Percentiles rank a stretch among this genome's conserved stretches.
Evolutionary conservation across 2,888 invertebrate genomes (phyloP).

Genomic region (Crocallis elinguaria): DNA sequence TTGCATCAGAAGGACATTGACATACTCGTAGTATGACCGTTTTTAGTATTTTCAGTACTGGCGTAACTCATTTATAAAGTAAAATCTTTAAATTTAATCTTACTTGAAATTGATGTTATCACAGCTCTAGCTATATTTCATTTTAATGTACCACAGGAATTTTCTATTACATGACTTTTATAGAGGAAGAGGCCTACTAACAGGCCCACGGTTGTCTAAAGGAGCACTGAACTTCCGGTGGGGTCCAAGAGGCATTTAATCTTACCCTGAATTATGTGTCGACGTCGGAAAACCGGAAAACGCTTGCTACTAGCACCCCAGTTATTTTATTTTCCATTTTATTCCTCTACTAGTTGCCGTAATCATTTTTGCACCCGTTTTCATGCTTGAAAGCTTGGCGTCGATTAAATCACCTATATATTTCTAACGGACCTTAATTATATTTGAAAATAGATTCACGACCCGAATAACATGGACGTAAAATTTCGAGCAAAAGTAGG

Average conservation of each 20-base stretch:
- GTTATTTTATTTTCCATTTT: slow-evolving; percentile 73
- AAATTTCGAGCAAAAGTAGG: slow-evolving; percentile 22
- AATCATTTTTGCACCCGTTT: slow-evolving; percentile 42
- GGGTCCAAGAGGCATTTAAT: slow-evolving; percentile 80
- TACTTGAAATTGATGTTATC: no score
- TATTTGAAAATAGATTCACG: slow-evolving; percentile 6
- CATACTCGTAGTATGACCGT: no score
- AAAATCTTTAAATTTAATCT: no score
- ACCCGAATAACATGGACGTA: slow-evolving; percentile 19
- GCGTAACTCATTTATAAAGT: no score
- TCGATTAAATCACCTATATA: slow-evolving; percentile 6
- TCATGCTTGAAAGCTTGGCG: neutral
- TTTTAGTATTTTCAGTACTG: no score
- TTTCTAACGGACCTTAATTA: neutral
- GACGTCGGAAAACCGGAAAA: slow-evolving; percentile 76
- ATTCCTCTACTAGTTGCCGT: slow-evolving; percentile 51
- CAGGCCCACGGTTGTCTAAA: slow-evolving; percentile 63
- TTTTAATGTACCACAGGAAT: slow-evolving; percentile 1
- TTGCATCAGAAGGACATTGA: no score
- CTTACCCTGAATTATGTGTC: slow-evolving; percentile 80
- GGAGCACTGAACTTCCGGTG: slow-evolving; percentile 71
- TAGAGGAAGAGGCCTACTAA: slow-evolving; percentile 25
- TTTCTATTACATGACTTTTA: slow-evolving; percentile 1
- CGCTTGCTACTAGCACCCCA: slow-evolving; percentile 66
- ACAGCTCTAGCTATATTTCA: neutral